Percentiles rank a stretch among this genome's conserved stretches.
phyloP scores from a whole-genome alignment of 2,888 invertebrate genomes.

The Drosophila robusta region DNA sequence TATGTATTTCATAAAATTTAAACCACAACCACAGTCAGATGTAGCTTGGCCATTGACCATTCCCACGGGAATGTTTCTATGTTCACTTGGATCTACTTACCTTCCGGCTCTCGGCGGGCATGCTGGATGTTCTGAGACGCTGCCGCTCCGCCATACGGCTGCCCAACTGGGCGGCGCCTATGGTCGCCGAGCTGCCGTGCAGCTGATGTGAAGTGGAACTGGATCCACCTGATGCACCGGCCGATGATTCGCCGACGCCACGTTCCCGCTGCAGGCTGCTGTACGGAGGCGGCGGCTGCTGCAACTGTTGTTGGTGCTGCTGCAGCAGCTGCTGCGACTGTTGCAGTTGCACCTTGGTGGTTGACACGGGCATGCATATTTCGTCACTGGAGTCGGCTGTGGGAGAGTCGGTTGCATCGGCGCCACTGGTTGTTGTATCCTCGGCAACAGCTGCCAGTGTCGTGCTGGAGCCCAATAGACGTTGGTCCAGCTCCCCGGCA shows the following conservation, averaged over 20 bases:
- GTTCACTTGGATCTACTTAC: slow-evolving; percentile 62
- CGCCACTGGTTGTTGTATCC: slow-evolving; percentile 57
- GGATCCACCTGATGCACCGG: slow-evolving; percentile 25
- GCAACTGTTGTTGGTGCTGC: slow-evolving; percentile 14
- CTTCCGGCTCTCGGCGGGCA: slow-evolving; percentile 85
- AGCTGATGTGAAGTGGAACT: slow-evolving; percentile 2
- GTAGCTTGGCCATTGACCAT: too few relatives aligned
- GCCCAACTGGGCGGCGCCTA: slow-evolving; percentile 62
- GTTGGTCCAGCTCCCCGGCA: slow-evolving; percentile 11
- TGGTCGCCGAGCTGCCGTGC: slow-evolving; percentile 72
- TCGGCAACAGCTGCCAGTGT: slow-evolving; percentile 67
- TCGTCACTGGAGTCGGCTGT: slow-evolving; percentile 47
- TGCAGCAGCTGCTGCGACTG: neutral
- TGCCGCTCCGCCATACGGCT: slow-evolving; percentile 75
- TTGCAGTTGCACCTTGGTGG: neutral
- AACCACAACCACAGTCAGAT: too few relatives aligned
- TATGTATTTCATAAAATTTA: too few relatives aligned
- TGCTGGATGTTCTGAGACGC: slow-evolving; percentile 84
- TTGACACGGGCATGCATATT: neutral
- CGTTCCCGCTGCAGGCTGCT: slow-evolving; percentile 50
- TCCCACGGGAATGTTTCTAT: too few relatives aligned
- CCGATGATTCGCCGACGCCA: slow-evolving; percentile 45
- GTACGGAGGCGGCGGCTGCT: slow-evolving; percentile 8
- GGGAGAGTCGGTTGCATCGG: slow-evolving; percentile 51
- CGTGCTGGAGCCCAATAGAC: slow-evolving; percentile 47